Evolutionary conservation across 35 echinoderm and acorn worm genomes (phyloP).

Genomic region (Ophiothrix spiculata): DNA sequence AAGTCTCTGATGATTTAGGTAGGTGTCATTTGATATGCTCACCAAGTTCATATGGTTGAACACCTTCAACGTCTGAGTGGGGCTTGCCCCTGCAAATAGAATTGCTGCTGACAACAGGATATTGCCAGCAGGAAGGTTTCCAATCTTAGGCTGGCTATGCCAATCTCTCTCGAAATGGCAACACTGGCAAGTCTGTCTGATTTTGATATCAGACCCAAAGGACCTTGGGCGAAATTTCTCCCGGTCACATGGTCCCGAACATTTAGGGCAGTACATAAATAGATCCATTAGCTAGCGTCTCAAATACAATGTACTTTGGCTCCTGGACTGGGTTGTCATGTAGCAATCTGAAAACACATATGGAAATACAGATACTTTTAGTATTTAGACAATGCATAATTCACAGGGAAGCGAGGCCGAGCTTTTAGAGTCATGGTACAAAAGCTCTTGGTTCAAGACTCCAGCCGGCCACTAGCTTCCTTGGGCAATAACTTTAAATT

Average conservation of each 20-base stretch:
- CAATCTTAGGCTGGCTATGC: slow-evolving; percentile 33
- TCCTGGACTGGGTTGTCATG: no score
- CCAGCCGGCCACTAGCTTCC: no score
- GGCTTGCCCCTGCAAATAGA: slow-evolving; percentile 41
- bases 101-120: slow-evolving; percentile 26
- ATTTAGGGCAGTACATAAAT: background rate
- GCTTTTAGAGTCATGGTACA: no score
- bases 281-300: background rate
- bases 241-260: background rate
- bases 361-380: no score
- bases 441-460: no score
- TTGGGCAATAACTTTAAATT: no score
- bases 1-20: slow-evolving; percentile 2
- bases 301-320: background rate
- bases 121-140: slow-evolving; percentile 17
- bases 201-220: background rate
- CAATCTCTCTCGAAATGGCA: slow-evolving; percentile 11
- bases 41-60: slow-evolving; percentile 22
- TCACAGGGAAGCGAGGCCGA: no score
- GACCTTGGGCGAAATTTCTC: background rate
- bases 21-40: background rate
- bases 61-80: slow-evolving; percentile 1
- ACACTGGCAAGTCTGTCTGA: slow-evolving; percentile 9
- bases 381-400: no score
- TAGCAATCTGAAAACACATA: no score